Evolutionary conservation across 35 echinoderm and acorn worm genomes (phyloP), one percentile per base, ranked within the genome.

Genomic region (Ophiothrix spiculata): DNA sequence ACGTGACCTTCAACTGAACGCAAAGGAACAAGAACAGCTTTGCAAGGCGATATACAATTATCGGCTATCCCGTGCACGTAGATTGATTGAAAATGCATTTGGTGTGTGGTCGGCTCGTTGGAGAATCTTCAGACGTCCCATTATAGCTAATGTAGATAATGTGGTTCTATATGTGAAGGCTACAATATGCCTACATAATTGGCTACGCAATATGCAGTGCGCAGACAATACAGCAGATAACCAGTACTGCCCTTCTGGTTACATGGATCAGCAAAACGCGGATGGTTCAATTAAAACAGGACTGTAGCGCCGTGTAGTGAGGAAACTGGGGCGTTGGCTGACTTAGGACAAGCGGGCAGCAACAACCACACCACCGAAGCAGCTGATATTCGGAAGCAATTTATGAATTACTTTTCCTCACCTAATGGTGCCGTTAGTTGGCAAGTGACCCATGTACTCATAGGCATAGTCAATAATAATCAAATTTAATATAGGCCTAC

Each of bases 61-160:
- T 54, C 38, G 93, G 31, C 42, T 94, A 25, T 90, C 88, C 0
- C 35, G 88, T 16, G 93, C 88, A 17, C 37, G 93, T 16, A 29
- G 93, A 15, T 49, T 87, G 1, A 56, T 90, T n/a, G 93, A 91
- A 84, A 94, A 94, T 60, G 78, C 88, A 15, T 94, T 94, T 38
- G 92, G 92, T 0, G 82, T 94, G 25, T 77, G 90, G 10, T 83
- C 87, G 31, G 83, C 83, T 12, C 80, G 79, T 25, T 87, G 89
- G 84, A 21, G 88, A 25, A 86, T 90, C 0, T 90, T 81, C 40
- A 14, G 28, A 17, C 54, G 40, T 0, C 1, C 54, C 0, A 56
- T 87, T 21, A 8, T n/a, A 1, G 32, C 83, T 0, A 15, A 41
- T 17, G 32, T 79, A 21, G 29, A 81, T 0, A 87, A 80, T 29